Conservation (phyloP, 1,140 invertebrate species). For the Camponotus pennsylvanicus region DNA sequence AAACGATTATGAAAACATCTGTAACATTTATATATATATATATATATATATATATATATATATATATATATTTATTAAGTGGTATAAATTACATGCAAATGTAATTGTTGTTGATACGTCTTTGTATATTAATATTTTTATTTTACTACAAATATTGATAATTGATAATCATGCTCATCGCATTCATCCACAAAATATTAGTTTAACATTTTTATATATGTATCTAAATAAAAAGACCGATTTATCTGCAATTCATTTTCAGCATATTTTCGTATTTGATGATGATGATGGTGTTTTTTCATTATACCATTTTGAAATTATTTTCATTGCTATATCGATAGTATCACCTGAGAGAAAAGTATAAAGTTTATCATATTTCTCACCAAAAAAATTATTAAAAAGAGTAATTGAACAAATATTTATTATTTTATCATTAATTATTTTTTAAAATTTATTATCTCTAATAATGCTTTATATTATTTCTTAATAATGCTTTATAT, state of each 20-base stretch:
- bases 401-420: not conserved
- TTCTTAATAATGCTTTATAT: not conserved
- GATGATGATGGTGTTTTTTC: not conserved
- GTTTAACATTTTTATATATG: not conserved
- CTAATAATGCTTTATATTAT: not conserved
- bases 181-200: no score
- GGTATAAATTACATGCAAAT: not conserved
- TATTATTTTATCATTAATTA: not conserved
- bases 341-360: constrained; percentile 69
- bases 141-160: no score
- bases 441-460: not conserved
- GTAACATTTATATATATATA: no score
- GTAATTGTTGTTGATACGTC: not conserved
- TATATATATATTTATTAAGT: no score
- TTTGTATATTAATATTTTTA: no score
- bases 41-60: no score
- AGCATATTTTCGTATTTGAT: not conserved
- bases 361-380: constrained; percentile 32
- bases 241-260: not conserved
- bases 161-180: no score
- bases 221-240: not conserved
- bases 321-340: constrained; percentile 71
- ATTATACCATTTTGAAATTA: constrained; percentile 70
- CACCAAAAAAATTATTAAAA: constrained; percentile 17
- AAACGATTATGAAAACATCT: no score